A percentile compares a stretch with the other conserved stretches of the same genome.
Evolutionary conservation across 2,888 invertebrate genomes (phyloP).

Genomic region (Agrilus biguttatus): DNA sequence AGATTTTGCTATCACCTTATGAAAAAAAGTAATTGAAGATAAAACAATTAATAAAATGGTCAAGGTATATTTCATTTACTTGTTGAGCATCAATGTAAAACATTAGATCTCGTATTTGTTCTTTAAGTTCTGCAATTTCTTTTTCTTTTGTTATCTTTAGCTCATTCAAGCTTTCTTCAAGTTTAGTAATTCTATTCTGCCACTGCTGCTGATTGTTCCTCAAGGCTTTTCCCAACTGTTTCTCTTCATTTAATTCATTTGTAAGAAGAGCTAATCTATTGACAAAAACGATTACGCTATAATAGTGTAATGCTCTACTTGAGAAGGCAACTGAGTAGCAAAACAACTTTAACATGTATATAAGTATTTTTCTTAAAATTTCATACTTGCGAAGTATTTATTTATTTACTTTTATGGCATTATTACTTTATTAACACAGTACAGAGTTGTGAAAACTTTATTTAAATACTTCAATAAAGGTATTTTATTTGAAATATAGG

Average conservation of each 20-base stretch:
- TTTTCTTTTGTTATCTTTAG: constrained; percentile 33
- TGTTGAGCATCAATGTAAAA: constrained; percentile 85
- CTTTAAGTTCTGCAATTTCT: constrained; percentile 72
- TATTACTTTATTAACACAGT: no score
- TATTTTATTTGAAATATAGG: no score
- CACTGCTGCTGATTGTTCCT: constrained; percentile 60
- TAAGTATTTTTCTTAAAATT: no score
- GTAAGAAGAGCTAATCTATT: constrained; percentile 48
- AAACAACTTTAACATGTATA: no score
- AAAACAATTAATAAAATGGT: neutral
- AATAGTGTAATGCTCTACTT: neutral
- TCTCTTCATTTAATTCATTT: constrained; percentile 67
- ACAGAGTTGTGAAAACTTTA: no score
- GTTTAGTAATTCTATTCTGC: constrained; percentile 44
- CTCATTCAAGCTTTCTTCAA: constrained; percentile 37
- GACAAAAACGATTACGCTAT: constrained; percentile 1
- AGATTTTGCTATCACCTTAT: constrained; percentile 35
- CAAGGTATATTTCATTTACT: constrained; percentile 11
- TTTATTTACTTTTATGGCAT: no score
- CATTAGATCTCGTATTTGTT: constrained; percentile 93
- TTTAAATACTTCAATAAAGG: no score
- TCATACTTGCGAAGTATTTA: no score
- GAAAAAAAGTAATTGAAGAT: constrained; percentile 1
- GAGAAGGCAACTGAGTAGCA: no score
- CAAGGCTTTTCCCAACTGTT: constrained; percentile 65